phyloP scores from a whole-genome alignment of 2,797 vertebrate species.

The Brotula barbata region DNA sequence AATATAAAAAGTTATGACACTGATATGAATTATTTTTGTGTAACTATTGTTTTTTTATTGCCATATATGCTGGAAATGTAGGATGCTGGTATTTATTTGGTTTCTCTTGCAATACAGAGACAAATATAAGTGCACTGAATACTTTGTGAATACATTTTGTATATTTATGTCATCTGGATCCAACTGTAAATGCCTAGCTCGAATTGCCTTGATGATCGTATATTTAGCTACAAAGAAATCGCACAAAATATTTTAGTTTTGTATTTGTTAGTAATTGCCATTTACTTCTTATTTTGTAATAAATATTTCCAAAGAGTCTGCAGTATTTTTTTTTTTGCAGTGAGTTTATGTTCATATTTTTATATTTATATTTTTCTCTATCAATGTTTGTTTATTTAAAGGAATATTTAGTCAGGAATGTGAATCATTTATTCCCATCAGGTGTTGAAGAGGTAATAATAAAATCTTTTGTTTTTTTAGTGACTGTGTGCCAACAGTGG shows the following conservation, averaged over 20 bases:
- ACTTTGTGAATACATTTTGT: constrained; percentile 46
- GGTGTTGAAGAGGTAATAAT: constrained; percentile 44
- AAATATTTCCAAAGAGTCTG: constrained; percentile 34
- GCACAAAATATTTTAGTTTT: constrained; percentile 32
- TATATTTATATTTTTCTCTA: too few species aligned
- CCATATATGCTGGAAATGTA: constrained; percentile 57
- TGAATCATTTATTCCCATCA: constrained; percentile 47
- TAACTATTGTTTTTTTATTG: constrained; percentile 20
- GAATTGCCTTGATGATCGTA: constrained; percentile 24
- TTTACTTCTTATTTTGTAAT: constrained; percentile 41
- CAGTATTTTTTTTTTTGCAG: too few species aligned
- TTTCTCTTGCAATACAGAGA: constrained; percentile 52
- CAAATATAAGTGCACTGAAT: constrained; percentile 63
- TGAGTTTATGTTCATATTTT: too few species aligned
- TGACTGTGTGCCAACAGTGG: constrained; percentile 1
- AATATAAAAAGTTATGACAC: constrained; percentile 5
- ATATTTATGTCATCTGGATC: constrained; percentile 62
- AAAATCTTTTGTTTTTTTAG: constrained; percentile 55
- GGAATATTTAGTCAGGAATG: constrained; percentile 48
- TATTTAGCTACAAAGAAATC: constrained; percentile 20
- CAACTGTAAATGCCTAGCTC: constrained; percentile 17
- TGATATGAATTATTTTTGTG: constrained; percentile 19
- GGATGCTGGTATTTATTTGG: constrained; percentile 63
- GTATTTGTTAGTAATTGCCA: constrained; percentile 28
- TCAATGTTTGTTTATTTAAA: too few species aligned